Evolutionary conservation across 1,140 invertebrate species (phyloP), one percentile per base, ranked within the genome.

Genomic region (Drosophila littoralis): DNA sequence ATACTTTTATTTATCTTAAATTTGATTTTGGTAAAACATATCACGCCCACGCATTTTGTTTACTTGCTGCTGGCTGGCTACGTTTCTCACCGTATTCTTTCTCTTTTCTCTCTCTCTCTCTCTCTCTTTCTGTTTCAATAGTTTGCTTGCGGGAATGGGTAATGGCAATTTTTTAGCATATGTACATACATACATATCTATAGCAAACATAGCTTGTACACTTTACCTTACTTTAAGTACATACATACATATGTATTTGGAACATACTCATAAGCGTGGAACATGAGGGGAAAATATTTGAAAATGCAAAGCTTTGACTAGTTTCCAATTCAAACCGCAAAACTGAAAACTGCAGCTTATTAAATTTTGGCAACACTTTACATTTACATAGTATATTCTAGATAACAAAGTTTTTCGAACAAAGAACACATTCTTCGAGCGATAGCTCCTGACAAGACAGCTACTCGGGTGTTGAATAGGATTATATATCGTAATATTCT

Each of bases 101-200:
- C 64, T 77, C 55, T 72, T 76, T 66, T 63, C 67, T 81, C 66
- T 77, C 67, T 75, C 64, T 75, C 64, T 63, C 67, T 81, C 66
- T 77, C 67, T 75, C 64, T 75, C 64, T n/a, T n/a, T n/a, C n/a
- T n/a, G n/a, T 80, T 71, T 68, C 68, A 79, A 77, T 74, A 84
- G 77, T 81, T 79, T 80, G 84, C 84, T 81, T 90, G 85, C 75
- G 81, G 81, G 84, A 75, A 78, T 80, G 83, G 84, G 74, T 83
- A 84, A 80, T 85, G 77, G 82, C 78, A 74, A 85, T 72, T 73
- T 72, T 71, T 72, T 73, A 68, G 70, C 64, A 68, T 68, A 60
- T 28, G 22, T 28, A 28, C 58, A 68, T 68, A 60, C 5, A 4
- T 28, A 28, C 58, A 50, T 71, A 12, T 52, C n/a, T 28, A 54